Conservation (phyloP, 2,113 vertebrate species). For the Pelobates fuscus region DNA sequence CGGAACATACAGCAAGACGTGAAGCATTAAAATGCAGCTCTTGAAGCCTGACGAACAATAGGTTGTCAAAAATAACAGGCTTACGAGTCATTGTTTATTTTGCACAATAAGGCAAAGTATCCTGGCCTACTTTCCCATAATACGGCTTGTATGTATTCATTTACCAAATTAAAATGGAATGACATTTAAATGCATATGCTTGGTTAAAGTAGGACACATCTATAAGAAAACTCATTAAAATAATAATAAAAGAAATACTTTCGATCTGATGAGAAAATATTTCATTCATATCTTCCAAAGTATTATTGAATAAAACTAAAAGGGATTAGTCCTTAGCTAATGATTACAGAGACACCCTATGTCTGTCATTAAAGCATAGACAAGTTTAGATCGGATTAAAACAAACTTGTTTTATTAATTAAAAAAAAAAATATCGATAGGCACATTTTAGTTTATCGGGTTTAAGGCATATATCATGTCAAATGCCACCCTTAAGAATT, state of each 20-base stretch:
- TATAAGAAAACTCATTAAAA: slow-evolving; percentile 45
- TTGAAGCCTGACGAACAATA: neutral
- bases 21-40: slow-evolving; percentile 11
- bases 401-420: slow-evolving; percentile 14
- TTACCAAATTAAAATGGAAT: slow-evolving; percentile 27
- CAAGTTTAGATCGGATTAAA: slow-evolving; percentile 47
- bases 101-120: slow-evolving; percentile 5
- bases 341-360: slow-evolving; percentile 45
- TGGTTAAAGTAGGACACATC: neutral
- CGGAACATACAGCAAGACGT: slow-evolving; percentile 23
- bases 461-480: too few species aligned
- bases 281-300: neutral
- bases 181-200: slow-evolving; percentile 1
- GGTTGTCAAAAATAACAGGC: slow-evolving; percentile 40
- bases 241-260: slow-evolving; percentile 20
- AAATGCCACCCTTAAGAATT: too few species aligned
- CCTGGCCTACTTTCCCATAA: neutral
- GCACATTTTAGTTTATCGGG: too few species aligned
- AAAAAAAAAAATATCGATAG: too few species aligned
- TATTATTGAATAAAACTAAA: slow-evolving; percentile 48
- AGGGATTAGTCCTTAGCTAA: slow-evolving; percentile 56
- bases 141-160: neutral
- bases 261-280: slow-evolving; percentile 20
- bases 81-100: neutral
- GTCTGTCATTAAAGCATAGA: neutral